A percentile compares a stretch with the other conserved stretches of the same genome.
Conservation (phyloP, 2,888 invertebrate genomes). For the Perizoma affinitatum region DNA sequence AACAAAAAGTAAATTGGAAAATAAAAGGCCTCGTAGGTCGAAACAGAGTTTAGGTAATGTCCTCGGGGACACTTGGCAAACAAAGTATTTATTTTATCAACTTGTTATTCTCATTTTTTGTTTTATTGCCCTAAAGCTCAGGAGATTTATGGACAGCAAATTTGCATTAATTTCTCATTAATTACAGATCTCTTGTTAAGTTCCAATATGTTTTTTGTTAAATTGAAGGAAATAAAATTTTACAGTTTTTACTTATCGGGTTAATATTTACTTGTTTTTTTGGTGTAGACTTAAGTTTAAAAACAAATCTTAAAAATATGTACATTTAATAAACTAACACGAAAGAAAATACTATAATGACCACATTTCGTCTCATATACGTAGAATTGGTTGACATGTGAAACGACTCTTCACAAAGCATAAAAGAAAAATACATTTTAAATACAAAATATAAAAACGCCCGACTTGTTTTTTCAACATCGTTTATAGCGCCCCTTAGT, state of each 20-base stretch:
- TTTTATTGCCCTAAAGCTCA: constrained; percentile 75
- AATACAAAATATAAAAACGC: no score
- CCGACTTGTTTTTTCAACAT: no score
- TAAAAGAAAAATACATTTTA: no score
- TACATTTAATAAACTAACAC: no score
- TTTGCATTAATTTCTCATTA: constrained; percentile 81
- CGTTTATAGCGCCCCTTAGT: no score
- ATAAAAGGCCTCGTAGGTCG: constrained; percentile 47
- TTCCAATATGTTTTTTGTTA: constrained; percentile 60
- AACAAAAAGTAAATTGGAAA: constrained; percentile 60
- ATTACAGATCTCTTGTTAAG: constrained; percentile 74
- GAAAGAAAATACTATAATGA: no score
- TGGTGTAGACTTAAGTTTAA: no score
- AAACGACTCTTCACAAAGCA: no score
- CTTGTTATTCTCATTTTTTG: constrained; percentile 80
- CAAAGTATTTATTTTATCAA: constrained; percentile 80
- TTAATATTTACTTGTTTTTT: no score
- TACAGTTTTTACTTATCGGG: not conserved
- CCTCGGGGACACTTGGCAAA: constrained; percentile 72
- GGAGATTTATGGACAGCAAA: constrained; percentile 76
- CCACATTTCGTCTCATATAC: no score
- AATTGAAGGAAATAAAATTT: constrained; percentile 55
- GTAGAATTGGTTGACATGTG: no score
- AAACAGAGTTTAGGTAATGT: constrained; percentile 48
- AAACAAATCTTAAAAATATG: no score